Percentiles rank a stretch among this genome's conserved stretches.
These are phyloP conservation scores for Cheumatopsyche charites DNA, from an alignment of 1,140 invertebrate species.

Conservation along the genomic window DNA sequence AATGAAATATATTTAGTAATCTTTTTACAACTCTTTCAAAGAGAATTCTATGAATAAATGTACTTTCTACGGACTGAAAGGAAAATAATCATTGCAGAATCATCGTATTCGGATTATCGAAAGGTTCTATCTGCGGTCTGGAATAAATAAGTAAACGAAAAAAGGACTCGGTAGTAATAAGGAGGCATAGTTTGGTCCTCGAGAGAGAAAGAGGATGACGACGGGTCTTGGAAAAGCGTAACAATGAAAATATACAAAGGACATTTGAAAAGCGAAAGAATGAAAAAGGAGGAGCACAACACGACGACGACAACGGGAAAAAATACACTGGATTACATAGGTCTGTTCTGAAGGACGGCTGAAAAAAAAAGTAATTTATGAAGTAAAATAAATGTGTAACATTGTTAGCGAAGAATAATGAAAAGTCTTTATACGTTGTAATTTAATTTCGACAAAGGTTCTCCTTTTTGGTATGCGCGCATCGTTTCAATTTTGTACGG, in stretches of 20 bases:
- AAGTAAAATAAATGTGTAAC: slow-evolving; percentile 6
- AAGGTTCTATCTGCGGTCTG: neutral
- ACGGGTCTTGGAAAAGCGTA: neutral
- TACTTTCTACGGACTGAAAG: no score
- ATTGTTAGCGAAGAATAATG: slow-evolving; percentile 10
- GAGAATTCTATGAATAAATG: no score
- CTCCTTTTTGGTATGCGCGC: neutral
- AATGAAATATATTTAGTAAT: no score
- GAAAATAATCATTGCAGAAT: slow-evolving; percentile 21
- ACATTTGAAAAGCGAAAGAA: slow-evolving; percentile 22
- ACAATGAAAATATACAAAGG: slow-evolving; percentile 27
- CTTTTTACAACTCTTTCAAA: no score
- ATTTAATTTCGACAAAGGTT: neutral
- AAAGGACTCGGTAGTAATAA: neutral
- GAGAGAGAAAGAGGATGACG: neutral
- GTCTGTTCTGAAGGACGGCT: neutral
- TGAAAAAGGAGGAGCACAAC: slow-evolving; percentile 4
- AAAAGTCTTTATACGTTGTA: slow-evolving; percentile 12
- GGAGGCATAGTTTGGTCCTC: slow-evolving; percentile 5
- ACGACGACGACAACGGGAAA: neutral
- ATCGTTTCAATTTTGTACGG: no score
- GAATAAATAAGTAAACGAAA: slow-evolving; percentile 16
- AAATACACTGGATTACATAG: slow-evolving; percentile 17
- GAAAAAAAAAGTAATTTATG: slow-evolving; percentile 15
- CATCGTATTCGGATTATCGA: slow-evolving; percentile 5